Evolutionary conservation across 2,113 vertebrate genomes (phyloP).

Genomic region (Vimba vimba): DNA sequence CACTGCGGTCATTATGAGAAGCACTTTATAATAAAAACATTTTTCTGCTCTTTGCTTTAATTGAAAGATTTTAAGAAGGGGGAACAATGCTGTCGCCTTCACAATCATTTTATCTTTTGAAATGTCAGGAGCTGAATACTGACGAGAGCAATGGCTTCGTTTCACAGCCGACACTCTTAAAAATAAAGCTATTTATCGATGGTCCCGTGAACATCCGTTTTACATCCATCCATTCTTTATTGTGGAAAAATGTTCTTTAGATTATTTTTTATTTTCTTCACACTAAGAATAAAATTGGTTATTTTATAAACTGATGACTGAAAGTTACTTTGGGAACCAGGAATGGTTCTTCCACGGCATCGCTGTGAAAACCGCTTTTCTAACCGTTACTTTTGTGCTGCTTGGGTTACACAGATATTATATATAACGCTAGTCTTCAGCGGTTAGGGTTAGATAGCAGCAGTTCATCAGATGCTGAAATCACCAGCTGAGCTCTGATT

Average conservation of each 20-base stretch:
- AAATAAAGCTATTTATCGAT: no score
- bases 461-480: not conserved
- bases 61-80: conserved; percentile 70
- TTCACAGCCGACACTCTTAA: no score
- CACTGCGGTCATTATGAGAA: conserved; percentile 74
- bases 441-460: not conserved
- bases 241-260: no score
- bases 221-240: no score
- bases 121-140: conserved; percentile 69
- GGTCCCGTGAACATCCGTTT: no score
- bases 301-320: no score
- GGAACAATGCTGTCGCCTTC: conserved; percentile 47
- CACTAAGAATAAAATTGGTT: no score
- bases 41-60: conserved; percentile 66
- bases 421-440: not conserved
- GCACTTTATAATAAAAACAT: conserved; percentile 68
- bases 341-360: no score
- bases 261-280: no score
- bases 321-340: no score
- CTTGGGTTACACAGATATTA: not conserved
- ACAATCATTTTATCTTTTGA: conserved; percentile 52
- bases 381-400: not conserved
- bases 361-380: no score
- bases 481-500: not conserved
- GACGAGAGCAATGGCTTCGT: not conserved